Conservation (phyloP, 2,797 vertebrate species). For the Rhodeus uyekii region DNA sequence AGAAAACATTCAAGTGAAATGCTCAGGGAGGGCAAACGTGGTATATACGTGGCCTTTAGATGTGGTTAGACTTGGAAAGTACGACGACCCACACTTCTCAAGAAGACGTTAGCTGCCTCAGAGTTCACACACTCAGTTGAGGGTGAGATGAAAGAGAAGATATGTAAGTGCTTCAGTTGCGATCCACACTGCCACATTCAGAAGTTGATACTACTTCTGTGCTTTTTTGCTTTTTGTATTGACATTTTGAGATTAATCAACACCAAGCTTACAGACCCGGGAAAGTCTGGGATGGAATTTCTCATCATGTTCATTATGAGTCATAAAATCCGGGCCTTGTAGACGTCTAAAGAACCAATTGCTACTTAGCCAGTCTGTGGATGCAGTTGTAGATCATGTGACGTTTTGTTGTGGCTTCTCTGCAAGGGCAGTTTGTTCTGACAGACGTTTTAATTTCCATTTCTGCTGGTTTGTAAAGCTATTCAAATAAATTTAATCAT, state of each 20-base stretch:
- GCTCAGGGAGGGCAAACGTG: conserved; percentile 19
- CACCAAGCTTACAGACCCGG: neutral
- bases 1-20: conserved; percentile 53
- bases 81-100: conserved; percentile 47
- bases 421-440: conserved; percentile 57
- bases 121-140: conserved; percentile 42
- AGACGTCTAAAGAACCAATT: neutral
- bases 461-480: neutral
- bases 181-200: conserved; percentile 28
- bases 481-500: neutral
- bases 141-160: conserved; percentile 35
- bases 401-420: conserved; percentile 62
- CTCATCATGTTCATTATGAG: conserved; percentile 49
- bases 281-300: conserved; percentile 50
- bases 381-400: conserved; percentile 46
- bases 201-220: conserved; percentile 18
- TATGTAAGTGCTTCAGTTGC: conserved; percentile 41
- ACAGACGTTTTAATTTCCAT: conserved; percentile 60
- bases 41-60: conserved; percentile 46
- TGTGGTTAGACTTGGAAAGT: conserved; percentile 57
- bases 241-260: conserved; percentile 54
- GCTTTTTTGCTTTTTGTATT: conserved; percentile 30
- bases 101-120: conserved; percentile 35
- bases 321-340: conserved; percentile 45
- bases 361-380: conserved; percentile 34